Evolutionary conservation across 2,888 invertebrate species (phyloP).

Genomic region (Exocentrus adspersus): DNA sequence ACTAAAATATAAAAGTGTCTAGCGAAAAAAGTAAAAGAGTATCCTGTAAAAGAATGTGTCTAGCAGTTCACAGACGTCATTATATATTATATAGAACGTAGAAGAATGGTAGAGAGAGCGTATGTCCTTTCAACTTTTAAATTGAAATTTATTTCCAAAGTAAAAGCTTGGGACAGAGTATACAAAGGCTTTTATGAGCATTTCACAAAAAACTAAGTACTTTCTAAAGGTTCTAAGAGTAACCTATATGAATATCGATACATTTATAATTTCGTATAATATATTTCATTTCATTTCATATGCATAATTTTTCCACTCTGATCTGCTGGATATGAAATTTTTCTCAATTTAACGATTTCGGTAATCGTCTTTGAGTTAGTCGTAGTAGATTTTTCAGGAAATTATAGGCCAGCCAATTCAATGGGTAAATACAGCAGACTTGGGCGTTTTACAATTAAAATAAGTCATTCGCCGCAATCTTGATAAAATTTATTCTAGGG

Average conservation of each 20-base stretch:
- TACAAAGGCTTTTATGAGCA: neutral
- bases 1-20: neutral
- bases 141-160: slow-evolving; percentile 5
- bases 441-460: slow-evolving; percentile 41
- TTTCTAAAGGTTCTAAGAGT: neutral
- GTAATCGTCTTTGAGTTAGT: neutral
- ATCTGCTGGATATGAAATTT: too few species aligned
- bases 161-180: neutral
- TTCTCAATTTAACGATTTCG: too few species aligned
- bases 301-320: too few species aligned
- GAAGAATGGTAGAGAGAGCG: neutral
- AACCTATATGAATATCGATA: too few species aligned
- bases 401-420: slow-evolving; percentile 5
- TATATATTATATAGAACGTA: neutral
- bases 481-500: slow-evolving; percentile 40
- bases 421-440: slow-evolving; percentile 27
- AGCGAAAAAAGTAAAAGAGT: neutral
- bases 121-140: slow-evolving; percentile 4
- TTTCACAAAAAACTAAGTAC: neutral
- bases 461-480: slow-evolving; percentile 36
- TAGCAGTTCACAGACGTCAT: neutral
- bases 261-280: too few species aligned
- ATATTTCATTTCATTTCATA: too few species aligned
- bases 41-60: neutral
- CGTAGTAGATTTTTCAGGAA: slow-evolving; percentile 2